Evolutionary conservation across 2,888 invertebrate genomes (phyloP), one percentile per base, ranked within the genome.

Genomic region (Trissoscelio sp.): DNA sequence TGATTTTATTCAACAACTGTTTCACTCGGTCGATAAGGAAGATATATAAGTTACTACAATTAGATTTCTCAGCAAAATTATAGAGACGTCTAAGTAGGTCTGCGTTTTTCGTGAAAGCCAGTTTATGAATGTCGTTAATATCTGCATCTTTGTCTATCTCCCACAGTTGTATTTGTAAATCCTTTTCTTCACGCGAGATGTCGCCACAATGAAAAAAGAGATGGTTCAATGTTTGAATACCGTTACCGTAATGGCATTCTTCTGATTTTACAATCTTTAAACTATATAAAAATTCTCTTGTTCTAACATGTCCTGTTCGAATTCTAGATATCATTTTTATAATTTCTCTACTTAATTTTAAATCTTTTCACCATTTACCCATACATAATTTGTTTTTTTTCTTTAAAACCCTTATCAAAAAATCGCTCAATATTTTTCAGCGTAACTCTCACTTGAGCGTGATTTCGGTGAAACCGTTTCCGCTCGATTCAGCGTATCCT

Each of bases 281-380:
- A 4, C 24, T 24, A 24, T 4, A 24, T 24, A 24, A 24, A 24
- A 4, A 4, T 24, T 57, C 57, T 20, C 20, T 34, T 0, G 57
- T 37, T n/a, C 57, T 57, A 16, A 57, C n/a, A 37, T 58, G 58
- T 12, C 58, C 58, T 14, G 58, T 39, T 42, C 58, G 34, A 24
- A 58, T 58, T 24, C 58, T 58, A 1, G 58, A 39, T 3, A 58
- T 42, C 12, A 58, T 6, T 12, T 42, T 58, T 12, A 58, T 58
- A 20, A 58, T 7, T 1, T 58, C 14, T 42, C 58, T 39, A 24
- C 22, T 7, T 14, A 42, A 3, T 7, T 58, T 58, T 6, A 24
- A 12, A 2, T 42, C 42, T 14, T 24, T 39, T 42, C 58, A 58
- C 60, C 60, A 62, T 62, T 6, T 44, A 31, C 31, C 31, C 24